Conservation (phyloP, 2,888 invertebrate genomes). For the Erannis defoliaria region DNA sequence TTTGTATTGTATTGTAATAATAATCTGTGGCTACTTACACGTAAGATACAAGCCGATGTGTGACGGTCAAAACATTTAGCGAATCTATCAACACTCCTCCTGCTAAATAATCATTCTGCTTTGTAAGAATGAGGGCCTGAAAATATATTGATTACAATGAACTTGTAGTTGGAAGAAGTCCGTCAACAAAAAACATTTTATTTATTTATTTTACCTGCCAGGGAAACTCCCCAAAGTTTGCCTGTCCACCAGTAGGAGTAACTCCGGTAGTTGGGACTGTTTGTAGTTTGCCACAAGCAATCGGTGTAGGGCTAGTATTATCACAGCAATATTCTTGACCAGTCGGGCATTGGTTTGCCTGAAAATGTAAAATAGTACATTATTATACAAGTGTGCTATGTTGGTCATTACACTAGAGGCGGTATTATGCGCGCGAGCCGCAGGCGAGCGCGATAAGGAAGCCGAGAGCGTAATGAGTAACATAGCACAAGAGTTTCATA, state of each 20-base stretch:
- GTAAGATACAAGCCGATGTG: slow-evolving; percentile 89
- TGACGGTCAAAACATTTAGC: slow-evolving; percentile 90
- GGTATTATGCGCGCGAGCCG: too few relatives aligned
- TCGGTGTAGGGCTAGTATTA: slow-evolving; percentile 48
- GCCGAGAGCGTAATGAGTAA: too few relatives aligned
- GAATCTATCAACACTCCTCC: slow-evolving; percentile 90
- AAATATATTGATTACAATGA: too few relatives aligned
- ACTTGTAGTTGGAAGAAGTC: too few relatives aligned
- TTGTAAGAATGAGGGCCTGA: slow-evolving; percentile 85
- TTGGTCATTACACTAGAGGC: too few relatives aligned
- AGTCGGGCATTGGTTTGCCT: slow-evolving; percentile 62
- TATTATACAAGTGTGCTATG: too few relatives aligned
- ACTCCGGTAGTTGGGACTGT: slow-evolving; percentile 66
- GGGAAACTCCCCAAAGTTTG: slow-evolving; percentile 90
- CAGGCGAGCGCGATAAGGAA: too few relatives aligned
- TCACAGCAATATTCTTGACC: slow-evolving; percentile 80
- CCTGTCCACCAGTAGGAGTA: slow-evolving; percentile 81
- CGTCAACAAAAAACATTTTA: too few relatives aligned
- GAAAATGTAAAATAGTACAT: not conserved
- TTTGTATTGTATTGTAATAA: not conserved
- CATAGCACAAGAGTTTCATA: too few relatives aligned
- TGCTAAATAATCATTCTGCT: slow-evolving; percentile 89
- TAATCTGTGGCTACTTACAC: slow-evolving; percentile 75
- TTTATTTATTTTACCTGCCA: slow-evolving; percentile 90
- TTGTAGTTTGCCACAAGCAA: slow-evolving; percentile 80